Evolutionary conservation across 1,140 invertebrate species (phyloP), one percentile per base, ranked within the genome.

Genomic region (Pantala flavescens): DNA sequence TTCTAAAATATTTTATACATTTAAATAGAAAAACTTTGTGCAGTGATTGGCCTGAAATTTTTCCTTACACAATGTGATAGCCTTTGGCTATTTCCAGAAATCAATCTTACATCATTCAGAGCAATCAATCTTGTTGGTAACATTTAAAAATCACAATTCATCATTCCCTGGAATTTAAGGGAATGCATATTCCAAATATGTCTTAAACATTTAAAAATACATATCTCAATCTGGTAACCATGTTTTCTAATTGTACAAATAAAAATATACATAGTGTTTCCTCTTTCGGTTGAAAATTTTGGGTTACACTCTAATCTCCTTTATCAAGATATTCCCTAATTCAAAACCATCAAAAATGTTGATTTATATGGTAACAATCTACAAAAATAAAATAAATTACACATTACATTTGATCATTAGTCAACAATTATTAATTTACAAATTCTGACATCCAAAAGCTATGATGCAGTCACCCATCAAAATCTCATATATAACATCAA

Each of bases 1-100:
- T 21, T 63, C 49, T 63, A 63, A 63, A 63, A 63, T 63, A 63
- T 63, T 63, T 63, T 63, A 63, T 63, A 63, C 49, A 63, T 19
- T 63, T 63, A 63, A 63, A 63, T 63, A 63, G 28, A 63, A 63
- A 63, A 63, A 63, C 49, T 63, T 63, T 63, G 49, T 63, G 49
- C 49, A 63, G 49, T 63, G 49, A 63, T 63, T 63, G 49, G n/a
- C 49, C 49, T 63, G 49, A 63, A 63, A 63, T 36, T 2, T 36
- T 36, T 36, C 3, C 28, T 36, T 36, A 36, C 12, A 63, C 49
- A 63, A 12, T 3, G 49, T 63, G 49, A 12, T 63, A 63, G 12
- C 49, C 49, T 7, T 19, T 63, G 14, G n/a, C n/a, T 63, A 63
- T 16, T 63, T 3, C 49, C 49, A 63, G 12, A 63, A 63, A 63